phyloP scores from a whole-genome alignment of 2,888 invertebrate species.

The Muscina levida region DNA sequence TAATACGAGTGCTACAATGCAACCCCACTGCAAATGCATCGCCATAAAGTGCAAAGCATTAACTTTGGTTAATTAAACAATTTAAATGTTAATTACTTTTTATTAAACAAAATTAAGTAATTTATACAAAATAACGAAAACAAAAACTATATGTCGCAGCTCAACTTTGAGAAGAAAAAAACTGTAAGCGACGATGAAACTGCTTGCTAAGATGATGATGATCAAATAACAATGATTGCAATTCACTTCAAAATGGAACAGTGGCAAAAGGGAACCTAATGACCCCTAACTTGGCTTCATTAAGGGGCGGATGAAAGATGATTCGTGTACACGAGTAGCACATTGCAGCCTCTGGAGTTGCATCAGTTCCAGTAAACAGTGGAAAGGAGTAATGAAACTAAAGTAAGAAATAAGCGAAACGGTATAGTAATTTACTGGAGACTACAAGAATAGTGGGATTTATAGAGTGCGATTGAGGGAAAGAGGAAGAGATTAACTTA shows the following conservation, averaged over 20 bases:
- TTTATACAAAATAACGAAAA: slow-evolving; percentile 51
- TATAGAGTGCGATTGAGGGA: too few species aligned
- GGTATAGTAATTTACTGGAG: too few species aligned
- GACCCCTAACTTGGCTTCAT: slow-evolving; percentile 54
- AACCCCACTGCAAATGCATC: slow-evolving; percentile 4
- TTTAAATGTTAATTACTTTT: slow-evolving; percentile 64
- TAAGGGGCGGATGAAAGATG: slow-evolving; percentile 19
- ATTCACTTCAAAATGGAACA: slow-evolving; percentile 60
- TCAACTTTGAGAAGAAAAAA: neutral
- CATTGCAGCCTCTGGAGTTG: neutral
- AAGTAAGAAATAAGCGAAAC: too few species aligned
- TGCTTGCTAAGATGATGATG: neutral
- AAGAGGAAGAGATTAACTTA: too few species aligned
- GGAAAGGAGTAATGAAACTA: too few species aligned
- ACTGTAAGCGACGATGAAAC: slow-evolving; percentile 10
- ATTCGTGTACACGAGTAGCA: neutral
- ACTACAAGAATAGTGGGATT: too few species aligned
- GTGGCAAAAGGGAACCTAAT: slow-evolving; percentile 56
- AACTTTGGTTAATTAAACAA: slow-evolving; percentile 63
- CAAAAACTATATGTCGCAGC: neutral
- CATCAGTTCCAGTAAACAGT: neutral
- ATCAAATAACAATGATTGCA: slow-evolving; percentile 51
- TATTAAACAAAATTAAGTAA: slow-evolving; percentile 65
- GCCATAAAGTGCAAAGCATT: slow-evolving; percentile 51
- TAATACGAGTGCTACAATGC: neutral